Conservation (phyloP, 2,113 vertebrate genomes). For the Verasper variegatus region DNA sequence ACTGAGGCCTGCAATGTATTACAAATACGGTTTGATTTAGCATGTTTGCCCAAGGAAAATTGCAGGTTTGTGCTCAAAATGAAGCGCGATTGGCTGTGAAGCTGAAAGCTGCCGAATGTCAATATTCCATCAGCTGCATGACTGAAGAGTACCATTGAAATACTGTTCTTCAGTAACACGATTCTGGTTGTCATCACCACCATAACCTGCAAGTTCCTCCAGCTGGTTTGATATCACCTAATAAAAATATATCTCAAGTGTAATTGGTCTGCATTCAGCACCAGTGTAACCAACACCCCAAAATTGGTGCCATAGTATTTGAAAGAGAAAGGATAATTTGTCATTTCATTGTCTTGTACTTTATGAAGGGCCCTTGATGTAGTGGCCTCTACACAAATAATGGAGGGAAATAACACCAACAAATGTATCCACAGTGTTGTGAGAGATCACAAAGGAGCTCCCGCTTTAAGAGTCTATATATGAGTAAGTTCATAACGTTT, state of each 20-base stretch:
- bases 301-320: neutral
- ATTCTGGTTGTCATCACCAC: neutral
- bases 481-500: too few species aligned
- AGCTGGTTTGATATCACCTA: neutral
- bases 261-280: neutral
- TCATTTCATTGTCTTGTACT: constrained; percentile 69
- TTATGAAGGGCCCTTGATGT: constrained; percentile 32
- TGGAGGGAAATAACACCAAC: neutral
- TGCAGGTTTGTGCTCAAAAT: neutral
- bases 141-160: neutral
- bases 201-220: neutral
- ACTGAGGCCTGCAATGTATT: constrained; percentile 19
- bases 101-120: neutral
- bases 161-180: too few species aligned
- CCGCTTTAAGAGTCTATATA: too few species aligned
- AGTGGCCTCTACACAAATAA: neutral
- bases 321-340: constrained; percentile 41
- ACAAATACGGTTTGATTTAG: constrained; percentile 1
- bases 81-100: neutral
- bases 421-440: neutral
- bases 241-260: neutral
- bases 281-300: neutral
- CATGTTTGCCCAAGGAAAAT: neutral
- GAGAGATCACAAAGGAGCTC: neutral
- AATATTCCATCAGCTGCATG: too few species aligned